These are phyloP conservation scores for Phrynocephalus forsythii DNA, from an alignment of 2,797 vertebrate genomes.

Conservation along the genomic window DNA sequence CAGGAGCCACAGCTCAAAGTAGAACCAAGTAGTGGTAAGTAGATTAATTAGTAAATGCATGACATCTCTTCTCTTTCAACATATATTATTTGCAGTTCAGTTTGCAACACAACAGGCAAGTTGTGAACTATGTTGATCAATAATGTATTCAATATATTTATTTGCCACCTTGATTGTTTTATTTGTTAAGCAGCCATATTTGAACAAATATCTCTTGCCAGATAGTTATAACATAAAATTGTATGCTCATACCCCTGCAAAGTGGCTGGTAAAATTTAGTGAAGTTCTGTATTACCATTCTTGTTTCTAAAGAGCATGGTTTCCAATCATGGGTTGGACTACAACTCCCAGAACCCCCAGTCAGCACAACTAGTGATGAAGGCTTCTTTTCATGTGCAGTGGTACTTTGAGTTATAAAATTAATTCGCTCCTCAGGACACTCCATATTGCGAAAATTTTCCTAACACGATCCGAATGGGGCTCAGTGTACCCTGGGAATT, in stretches of 20 bases:
- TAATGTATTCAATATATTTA: constrained; percentile 20
- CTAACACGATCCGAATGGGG: too few relatives aligned
- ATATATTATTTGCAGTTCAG: neutral
- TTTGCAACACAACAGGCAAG: neutral
- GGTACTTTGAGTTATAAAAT: too few relatives aligned
- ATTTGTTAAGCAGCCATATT: neutral
- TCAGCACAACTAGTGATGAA: too few relatives aligned
- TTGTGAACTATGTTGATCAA: neutral
- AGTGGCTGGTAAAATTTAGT: neutral
- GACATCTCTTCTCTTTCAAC: neutral
- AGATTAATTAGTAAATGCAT: neutral
- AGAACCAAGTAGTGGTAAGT: constrained; percentile 91
- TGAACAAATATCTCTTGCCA: neutral
- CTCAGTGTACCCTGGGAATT: too few relatives aligned
- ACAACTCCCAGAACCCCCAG: too few relatives aligned
- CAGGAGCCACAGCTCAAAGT: constrained; percentile 97
- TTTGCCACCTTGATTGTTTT: neutral
- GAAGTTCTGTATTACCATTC: neutral
- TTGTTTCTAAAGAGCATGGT: neutral
- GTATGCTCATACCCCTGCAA: neutral
- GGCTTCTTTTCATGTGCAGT: too few relatives aligned
- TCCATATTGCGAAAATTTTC: too few relatives aligned
- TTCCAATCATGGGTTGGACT: too few relatives aligned
- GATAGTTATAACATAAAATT: neutral
- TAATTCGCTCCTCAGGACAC: too few relatives aligned